Percentiles rank a stretch among this genome's conserved stretches.
These are phyloP conservation scores for Gnatocerus cornutus DNA, from an alignment of 2,888 invertebrate genomes.

Conservation along the genomic window DNA sequence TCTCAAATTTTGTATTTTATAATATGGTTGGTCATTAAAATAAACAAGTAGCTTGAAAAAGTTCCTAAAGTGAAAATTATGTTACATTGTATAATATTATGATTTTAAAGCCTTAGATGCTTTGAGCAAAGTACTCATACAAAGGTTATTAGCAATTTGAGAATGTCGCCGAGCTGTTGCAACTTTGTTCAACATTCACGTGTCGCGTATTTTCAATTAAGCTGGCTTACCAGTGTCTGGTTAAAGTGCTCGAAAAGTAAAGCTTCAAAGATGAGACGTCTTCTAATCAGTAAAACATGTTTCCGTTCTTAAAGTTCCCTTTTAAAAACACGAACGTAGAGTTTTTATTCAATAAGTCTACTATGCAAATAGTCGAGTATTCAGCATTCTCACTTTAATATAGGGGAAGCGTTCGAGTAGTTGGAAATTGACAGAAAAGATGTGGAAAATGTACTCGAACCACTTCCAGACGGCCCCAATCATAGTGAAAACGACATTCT, in stretches of 20 bases:
- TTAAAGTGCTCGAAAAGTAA: slow-evolving; percentile 4
- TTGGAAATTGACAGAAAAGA: slow-evolving; percentile 38
- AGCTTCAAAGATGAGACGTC: slow-evolving; percentile 28
- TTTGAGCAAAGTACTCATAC: not conserved
- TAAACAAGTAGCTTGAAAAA: too few species aligned
- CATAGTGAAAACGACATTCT: slow-evolving; percentile 34
- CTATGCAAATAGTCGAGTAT: slow-evolving; percentile 40
- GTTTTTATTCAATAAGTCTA: slow-evolving; percentile 33
- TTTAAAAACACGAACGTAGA: slow-evolving; percentile 35
- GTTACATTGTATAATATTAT: too few species aligned
- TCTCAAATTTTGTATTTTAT: too few species aligned
- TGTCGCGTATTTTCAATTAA: slow-evolving; percentile 12
- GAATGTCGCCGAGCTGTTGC: not conserved
- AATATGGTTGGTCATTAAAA: too few species aligned
- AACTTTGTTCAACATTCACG: not conserved
- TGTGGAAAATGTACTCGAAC: slow-evolving; percentile 31
- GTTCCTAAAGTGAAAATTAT: too few species aligned
- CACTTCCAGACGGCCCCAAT: slow-evolving; percentile 23
- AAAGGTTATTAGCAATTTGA: not conserved
- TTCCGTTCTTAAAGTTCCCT: slow-evolving; percentile 25
- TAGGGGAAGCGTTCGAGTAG: slow-evolving; percentile 14
- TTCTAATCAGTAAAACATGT: slow-evolving; percentile 39
- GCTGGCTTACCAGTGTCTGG: not conserved
- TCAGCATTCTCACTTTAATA: slow-evolving; percentile 39
- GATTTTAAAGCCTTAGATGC: too few species aligned